A percentile compares a stretch with the other conserved stretches of the same genome.
Conservation (phyloP, 1,140 invertebrate species). For the Leptopilina boulardi region DNA sequence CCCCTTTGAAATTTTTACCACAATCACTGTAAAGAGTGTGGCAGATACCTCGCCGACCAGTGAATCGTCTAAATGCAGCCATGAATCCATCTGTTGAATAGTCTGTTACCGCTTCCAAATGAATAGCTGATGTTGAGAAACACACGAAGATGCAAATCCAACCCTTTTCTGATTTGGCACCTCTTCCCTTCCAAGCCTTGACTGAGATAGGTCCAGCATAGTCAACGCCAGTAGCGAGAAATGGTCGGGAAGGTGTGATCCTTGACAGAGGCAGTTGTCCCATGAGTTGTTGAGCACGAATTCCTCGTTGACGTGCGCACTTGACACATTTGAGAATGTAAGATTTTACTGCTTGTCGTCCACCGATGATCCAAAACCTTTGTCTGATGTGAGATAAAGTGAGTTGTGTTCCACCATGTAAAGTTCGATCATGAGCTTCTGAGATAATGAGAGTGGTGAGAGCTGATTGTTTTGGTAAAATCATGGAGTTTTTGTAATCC, state of each 20-base stretch:
- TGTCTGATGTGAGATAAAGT: background rate
- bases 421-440: background rate
- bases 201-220: too few species aligned
- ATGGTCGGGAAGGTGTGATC: too few species aligned
- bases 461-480: too few species aligned
- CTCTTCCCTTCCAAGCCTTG: too few species aligned
- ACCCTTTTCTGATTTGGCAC: background rate
- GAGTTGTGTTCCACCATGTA: constrained; percentile 18
- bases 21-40: constrained; percentile 55
- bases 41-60: constrained; percentile 48
- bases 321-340: background rate
- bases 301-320: background rate
- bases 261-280: too few species aligned
- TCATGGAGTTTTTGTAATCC: too few species aligned
- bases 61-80: constrained; percentile 54
- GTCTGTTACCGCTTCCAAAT: constrained; percentile 57
- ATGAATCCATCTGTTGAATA: constrained; percentile 57
- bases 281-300: too few species aligned
- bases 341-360: background rate
- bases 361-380: background rate
- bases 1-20: constrained; percentile 37
- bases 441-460: background rate
- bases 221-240: too few species aligned
- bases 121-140: constrained; percentile 10
- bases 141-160: background rate